Evolutionary conservation across 2,888 invertebrate species (phyloP), one percentile per base, ranked within the genome.

Genomic region (Synanthedon formicaeformis): DNA sequence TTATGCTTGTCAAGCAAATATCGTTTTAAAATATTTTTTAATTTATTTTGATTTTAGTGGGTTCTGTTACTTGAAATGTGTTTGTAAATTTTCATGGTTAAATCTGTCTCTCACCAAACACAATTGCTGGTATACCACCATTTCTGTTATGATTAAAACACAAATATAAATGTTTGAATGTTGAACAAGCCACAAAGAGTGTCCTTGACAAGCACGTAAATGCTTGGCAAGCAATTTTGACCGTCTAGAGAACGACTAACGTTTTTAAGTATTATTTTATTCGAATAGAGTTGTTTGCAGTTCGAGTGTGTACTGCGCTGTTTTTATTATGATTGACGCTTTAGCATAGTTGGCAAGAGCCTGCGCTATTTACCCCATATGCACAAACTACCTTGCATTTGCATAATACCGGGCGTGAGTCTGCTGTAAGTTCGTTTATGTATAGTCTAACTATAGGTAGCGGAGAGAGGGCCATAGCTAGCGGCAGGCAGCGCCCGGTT

Each of bases 351-450:
- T 81, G 73, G 73, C 75, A 76, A 79, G 75, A 70, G 73, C 70
- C 69, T 72, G 69, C 67, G 71, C 67, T 71, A 71, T 75, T 76
- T 73, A 71, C 72, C 73, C 68, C 67, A 67, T 45, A 45, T 45
- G 13, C 71, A 71, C 69, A 75, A 77, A 76, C 75, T 76, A 78
- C 75, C 76, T 73, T 71, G 71, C 71, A 82, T 83, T 83, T 80
- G 77, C 82, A 82, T 82, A 77, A 70, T 67, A 73, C 45, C 45
- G 14, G 45, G 45, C 45, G 14, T 45, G 45, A 45, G 45, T 45
- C 45, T n/a, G 13, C 14, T 13, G 13, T 45, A 45, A 12, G 41
- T 13, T 8, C 13, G n/a, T 45, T n/a, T 45, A 14, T 14, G 14
- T 49, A 49, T 49, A 49, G 10, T 14, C n/a, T 13, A 12, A 18